Conservation (phyloP, 1,140 invertebrate genomes). For the Lasioglossum baleicum region DNA sequence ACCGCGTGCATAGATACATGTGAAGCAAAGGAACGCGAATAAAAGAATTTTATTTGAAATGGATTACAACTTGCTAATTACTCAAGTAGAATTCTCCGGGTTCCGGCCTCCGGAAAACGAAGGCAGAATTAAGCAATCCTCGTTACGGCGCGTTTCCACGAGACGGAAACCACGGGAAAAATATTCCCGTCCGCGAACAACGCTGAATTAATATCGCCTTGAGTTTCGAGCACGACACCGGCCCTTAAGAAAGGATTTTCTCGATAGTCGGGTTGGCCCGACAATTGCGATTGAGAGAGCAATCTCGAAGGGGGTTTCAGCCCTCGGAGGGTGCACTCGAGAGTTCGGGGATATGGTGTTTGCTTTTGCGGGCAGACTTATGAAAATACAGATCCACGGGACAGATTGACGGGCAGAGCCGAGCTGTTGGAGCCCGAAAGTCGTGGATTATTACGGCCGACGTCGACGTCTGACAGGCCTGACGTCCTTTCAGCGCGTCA, state of each 20-base stretch:
- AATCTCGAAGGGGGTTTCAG: conserved; percentile 19
- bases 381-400: conserved; percentile 60
- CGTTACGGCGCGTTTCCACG: too few species aligned
- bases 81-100: too few species aligned
- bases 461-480: conserved; percentile 48
- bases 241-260: conserved; percentile 6
- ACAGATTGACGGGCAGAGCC: conserved; percentile 46
- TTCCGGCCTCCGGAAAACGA: too few species aligned
- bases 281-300: conserved; percentile 18
- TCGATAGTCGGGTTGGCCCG: conserved; percentile 1
- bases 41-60: too few species aligned
- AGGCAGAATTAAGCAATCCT: too few species aligned
- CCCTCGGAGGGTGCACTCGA: conserved; percentile 29
- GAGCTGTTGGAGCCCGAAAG: conserved; percentile 48
- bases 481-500: conserved; percentile 54
- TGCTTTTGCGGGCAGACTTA: conserved; percentile 57
- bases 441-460: conserved; percentile 65
- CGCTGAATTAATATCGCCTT: background rate
- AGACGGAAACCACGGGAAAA: too few species aligned
- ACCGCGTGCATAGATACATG: too few species aligned
- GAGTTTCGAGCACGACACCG: background rate
- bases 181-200: background rate
- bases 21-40: too few species aligned
- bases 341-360: conserved; percentile 48
- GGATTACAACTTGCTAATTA: too few species aligned